Conservation (phyloP, 2,888 invertebrate genomes). For the Tyria jacobaeae region DNA sequence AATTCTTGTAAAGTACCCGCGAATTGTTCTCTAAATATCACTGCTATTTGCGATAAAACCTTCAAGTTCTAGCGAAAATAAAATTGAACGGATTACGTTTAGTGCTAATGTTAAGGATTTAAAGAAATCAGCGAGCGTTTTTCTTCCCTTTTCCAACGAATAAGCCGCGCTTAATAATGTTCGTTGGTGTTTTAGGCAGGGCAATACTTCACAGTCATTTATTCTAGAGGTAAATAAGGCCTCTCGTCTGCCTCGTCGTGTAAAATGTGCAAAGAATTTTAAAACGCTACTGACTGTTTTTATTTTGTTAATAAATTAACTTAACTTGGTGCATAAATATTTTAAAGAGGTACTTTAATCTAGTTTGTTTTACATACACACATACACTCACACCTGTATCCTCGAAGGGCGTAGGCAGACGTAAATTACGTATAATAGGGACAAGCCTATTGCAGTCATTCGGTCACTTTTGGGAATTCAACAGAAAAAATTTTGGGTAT, state of each 20-base stretch:
- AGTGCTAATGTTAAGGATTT: constrained; percentile 45
- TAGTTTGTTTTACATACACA: neutral
- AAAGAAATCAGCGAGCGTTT: constrained; percentile 43
- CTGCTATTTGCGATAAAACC: constrained; percentile 40
- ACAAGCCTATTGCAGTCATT: too few species aligned
- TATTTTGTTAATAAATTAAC: constrained; percentile 1
- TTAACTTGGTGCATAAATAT: too few species aligned
- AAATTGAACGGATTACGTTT: constrained; percentile 55
- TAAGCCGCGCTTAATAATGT: constrained; percentile 43
- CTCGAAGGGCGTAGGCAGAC: too few species aligned
- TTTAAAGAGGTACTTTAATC: too few species aligned
- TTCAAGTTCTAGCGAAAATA: constrained; percentile 47
- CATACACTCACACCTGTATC: neutral
- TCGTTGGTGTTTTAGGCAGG: constrained; percentile 46
- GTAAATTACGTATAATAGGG: too few species aligned
- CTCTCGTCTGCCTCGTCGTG: constrained; percentile 36
- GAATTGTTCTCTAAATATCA: constrained; percentile 42
- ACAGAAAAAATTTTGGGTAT: too few species aligned
- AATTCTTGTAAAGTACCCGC: constrained; percentile 50
- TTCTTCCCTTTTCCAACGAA: constrained; percentile 36
- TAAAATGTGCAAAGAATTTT: constrained; percentile 30
- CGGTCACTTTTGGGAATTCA: too few species aligned
- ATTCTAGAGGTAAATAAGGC: constrained; percentile 49
- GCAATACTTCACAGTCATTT: constrained; percentile 54
- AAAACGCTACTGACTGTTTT: neutral